Evolutionary conservation across 2,113 vertebrate species (phyloP), one percentile per base, ranked within the genome.

Genomic region (Madoqua kirkii): DNA sequence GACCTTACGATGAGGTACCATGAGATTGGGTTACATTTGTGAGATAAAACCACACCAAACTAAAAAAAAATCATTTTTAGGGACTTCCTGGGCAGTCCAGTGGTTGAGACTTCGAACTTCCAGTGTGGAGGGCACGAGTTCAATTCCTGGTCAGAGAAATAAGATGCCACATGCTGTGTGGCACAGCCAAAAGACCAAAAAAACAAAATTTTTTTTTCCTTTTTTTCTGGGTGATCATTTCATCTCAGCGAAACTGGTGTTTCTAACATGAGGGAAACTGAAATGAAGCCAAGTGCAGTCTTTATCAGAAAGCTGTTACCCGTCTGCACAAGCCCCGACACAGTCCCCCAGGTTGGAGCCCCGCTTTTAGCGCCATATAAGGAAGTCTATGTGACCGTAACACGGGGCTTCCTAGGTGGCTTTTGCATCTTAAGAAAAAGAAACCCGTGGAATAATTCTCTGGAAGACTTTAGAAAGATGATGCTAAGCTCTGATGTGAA

Each of bases 1-100:
- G 0, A 2, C 13, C 54, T 81, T 48, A 8, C 1, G 0, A 76
- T 76, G 50, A 43, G 71, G 17, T 9, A 0, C 16, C 3, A 3
- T 4, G 57, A 81, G 84, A 29, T 21, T 19, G 52, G 57, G 67
- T n/a, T 23, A 19, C 3, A 4, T 25, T 48, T 27, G n/a, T 64
- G 59, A 67, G 25, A 7, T 12, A 19, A 64, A 60, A 27, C 48
- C 31, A 50, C 27, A 6, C 27, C 31, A 4, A 8, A 25, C 33
- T 40, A 71, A 67, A 71, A 36, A 74, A 25, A 43, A 43, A 74
- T 76, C 12, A 4, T 27, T 76, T 76, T 76, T 43, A 43, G 40
- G 71, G 40, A 76, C 71, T 43, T 76, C 29, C 21, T 1, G 21
- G 36, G 71, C 40, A 76, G 71, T 76, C 36, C 71, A 43, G 71